These are phyloP conservation scores for Drosophila putrida DNA, from an alignment of 2,888 invertebrate species.

Conservation along the genomic window DNA sequence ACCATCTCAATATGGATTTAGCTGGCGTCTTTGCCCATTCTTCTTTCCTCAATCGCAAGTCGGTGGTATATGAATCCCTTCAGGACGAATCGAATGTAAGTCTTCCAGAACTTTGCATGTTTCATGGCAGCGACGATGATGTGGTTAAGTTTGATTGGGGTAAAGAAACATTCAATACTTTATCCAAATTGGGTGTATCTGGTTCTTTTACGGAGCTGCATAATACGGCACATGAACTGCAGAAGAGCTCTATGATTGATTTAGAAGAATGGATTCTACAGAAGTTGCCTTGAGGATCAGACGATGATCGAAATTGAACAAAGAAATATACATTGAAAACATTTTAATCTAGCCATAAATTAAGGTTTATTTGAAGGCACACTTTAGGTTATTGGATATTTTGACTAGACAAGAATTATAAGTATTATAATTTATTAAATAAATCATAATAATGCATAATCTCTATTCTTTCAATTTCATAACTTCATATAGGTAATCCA, in stretches of 20 bases:
- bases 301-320: neutral
- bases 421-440: too few relatives aligned
- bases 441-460: too few relatives aligned
- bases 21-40: constrained; percentile 92
- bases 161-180: constrained; percentile 87
- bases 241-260: constrained; percentile 87
- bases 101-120: constrained; percentile 82
- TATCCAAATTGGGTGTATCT: constrained; percentile 88
- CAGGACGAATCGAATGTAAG: constrained; percentile 42
- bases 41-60: constrained; percentile 91
- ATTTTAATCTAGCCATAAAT: neutral
- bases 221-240: constrained; percentile 89
- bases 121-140: constrained; percentile 86
- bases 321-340: neutral
- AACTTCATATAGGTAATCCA: too few relatives aligned
- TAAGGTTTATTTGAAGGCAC: neutral
- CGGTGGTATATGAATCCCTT: constrained; percentile 89
- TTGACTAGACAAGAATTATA: too few relatives aligned
- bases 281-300: constrained; percentile 85
- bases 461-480: too few relatives aligned
- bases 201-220: constrained; percentile 88
- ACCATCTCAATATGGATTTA: constrained; percentile 88
- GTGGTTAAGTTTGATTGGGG: constrained; percentile 90
- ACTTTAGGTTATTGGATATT: too few relatives aligned
- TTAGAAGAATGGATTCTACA: constrained; percentile 89